Base-by-base conservation (phyloP, 2,113 vertebrate species). In the Ophthalmolycus amberensis region DNA sequence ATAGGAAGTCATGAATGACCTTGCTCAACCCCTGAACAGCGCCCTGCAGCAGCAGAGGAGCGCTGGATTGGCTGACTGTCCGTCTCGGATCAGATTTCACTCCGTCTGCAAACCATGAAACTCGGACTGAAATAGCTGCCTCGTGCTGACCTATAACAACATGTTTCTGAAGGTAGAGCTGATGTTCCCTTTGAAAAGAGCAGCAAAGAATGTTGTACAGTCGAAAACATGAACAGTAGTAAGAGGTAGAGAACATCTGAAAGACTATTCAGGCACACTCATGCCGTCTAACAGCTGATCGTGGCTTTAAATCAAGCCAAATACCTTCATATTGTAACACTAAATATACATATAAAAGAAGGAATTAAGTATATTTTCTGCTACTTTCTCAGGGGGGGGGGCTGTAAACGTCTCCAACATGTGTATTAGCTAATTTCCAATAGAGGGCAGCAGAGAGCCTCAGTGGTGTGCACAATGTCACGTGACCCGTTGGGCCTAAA, bases 391-490 rank as follows among this genome's bases (percentile, higher is more conserved):
- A 8, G 0, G 16, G 46, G 44, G 44, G 3, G 44, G 44, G 3
- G 4, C 20, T 38, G 6, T 9, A n/a, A 29, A 37, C 0, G 6
- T 27, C 37, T 59, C 1, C 44, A 65, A 20, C 42, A 25, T 74
- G n/a, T 74, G 60, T 79, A 38, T 70, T 15, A 44, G 15, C 9
- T 27, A 12, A 29, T 42, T 37, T 86, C 92, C 95, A 90, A 37
- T 78, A 42, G 93, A 88, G 90, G 91, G 93, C 92, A 93, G 92
- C 88, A 94, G 75, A 90, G 85, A 84, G 74, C 77, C 69, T 88
- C 22, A 4, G 27, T 69, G 42, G 1, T 64, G 18, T 25, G 50
- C 34, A 79, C 70, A 9, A 71, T 46, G 54, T 93, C 94, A 95
- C 85, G 72, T 95, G 94, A 93, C 66, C 42, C 0, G 16, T 71